phyloP scores from a whole-genome alignment of 2,113 vertebrate species.

The Poeciliopsis turrubarensis region DNA sequence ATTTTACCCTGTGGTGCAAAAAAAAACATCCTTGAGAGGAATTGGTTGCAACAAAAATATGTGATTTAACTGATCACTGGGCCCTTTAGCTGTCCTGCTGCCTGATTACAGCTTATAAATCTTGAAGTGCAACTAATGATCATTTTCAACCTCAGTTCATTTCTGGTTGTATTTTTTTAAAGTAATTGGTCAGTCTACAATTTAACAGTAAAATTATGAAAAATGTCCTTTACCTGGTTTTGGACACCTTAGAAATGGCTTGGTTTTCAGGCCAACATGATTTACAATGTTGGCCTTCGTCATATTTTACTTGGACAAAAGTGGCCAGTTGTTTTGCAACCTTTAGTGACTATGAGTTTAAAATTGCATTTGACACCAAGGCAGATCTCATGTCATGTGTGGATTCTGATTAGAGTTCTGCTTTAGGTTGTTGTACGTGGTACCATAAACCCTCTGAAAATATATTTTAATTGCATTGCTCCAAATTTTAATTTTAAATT shows the following conservation, averaged over 20 bases:
- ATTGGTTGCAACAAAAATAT: not conserved
- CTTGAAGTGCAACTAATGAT: conserved; percentile 1
- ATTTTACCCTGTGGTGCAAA: not conserved
- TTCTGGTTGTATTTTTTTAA: not conserved
- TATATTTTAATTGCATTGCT: not conserved
- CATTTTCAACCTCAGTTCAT: conserved; percentile 7
- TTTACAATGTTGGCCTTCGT: not conserved
- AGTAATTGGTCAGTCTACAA: not conserved
- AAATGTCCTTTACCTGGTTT: not conserved
- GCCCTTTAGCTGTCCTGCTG: not conserved
- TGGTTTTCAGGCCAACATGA: not conserved
- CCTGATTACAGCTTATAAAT: conserved; percentile 20
- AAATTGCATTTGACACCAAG: no score
- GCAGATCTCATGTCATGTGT: not conserved
- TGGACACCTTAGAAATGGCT: not conserved
- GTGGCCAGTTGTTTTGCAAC: not conserved
- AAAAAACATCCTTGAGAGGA: not conserved
- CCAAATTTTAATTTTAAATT: not conserved
- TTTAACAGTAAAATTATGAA: not conserved
- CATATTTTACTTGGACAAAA: not conserved
- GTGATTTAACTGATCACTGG: not conserved
- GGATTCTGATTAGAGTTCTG: not conserved
- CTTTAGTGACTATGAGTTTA: not conserved
- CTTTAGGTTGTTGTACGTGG: not conserved
- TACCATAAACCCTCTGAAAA: not conserved